phyloP scores from a whole-genome alignment of 2,888 invertebrate species.

The Molorchus minor region DNA sequence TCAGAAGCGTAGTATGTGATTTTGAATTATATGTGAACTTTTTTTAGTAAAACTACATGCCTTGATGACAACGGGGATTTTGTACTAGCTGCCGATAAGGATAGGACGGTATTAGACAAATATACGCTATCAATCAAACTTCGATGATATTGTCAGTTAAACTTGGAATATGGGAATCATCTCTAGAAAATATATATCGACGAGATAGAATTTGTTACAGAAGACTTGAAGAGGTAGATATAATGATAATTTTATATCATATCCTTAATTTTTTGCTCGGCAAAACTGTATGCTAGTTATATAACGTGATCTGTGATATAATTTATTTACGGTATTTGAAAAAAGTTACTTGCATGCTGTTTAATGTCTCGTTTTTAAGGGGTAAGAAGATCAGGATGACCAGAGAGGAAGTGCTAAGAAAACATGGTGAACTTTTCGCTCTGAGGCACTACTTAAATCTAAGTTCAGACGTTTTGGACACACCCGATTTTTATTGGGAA shows the following conservation, averaged over 20 bases:
- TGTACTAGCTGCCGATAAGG: constrained; percentile 60
- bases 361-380: constrained; percentile 44
- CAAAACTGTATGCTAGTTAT: no score
- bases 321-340: no score
- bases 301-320: no score
- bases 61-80: constrained; percentile 61
- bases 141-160: constrained; percentile 94
- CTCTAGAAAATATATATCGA: constrained; percentile 84
- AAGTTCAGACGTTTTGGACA: constrained; percentile 92
- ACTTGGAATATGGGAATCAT: constrained; percentile 92
- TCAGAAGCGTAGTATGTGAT: background rate
- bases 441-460: constrained; percentile 90
- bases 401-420: constrained; percentile 76
- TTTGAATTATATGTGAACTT: background rate
- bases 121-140: constrained; percentile 96
- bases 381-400: constrained; percentile 77
- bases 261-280: no score
- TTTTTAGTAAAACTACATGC: constrained; percentile 50
- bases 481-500: constrained; percentile 99
- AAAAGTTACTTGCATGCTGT: no score
- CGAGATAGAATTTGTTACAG: constrained; percentile 81
- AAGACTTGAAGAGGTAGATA: constrained; percentile 72
- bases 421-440: constrained; percentile 89
- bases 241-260: background rate
- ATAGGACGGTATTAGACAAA: constrained; percentile 76